Conservation (phyloP, 2,113 vertebrate genomes). For the Sigmodon hispidus region DNA sequence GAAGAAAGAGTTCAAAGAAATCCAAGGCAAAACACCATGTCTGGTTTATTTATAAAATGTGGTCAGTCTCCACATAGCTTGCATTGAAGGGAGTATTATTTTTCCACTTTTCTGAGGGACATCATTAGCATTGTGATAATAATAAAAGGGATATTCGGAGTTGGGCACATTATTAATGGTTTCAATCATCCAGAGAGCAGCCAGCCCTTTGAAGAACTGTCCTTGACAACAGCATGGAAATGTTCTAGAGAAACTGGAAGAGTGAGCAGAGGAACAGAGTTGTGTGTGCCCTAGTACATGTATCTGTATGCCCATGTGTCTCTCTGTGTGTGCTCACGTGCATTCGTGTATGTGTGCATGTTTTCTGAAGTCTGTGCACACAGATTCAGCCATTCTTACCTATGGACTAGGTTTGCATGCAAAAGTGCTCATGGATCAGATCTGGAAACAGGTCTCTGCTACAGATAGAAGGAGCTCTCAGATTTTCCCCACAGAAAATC, state of each 20-base stretch:
- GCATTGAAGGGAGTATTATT: background rate
- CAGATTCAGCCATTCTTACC: background rate
- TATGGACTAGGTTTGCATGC: background rate
- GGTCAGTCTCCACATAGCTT: constrained; percentile 39
- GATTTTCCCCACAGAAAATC: background rate
- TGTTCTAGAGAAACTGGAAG: background rate
- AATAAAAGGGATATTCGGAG: constrained; percentile 57
- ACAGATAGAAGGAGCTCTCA: background rate
- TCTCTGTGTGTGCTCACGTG: background rate
- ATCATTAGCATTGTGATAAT: constrained; percentile 69
- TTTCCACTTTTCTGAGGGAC: constrained; percentile 56
- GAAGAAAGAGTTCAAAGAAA: constrained; percentile 56
- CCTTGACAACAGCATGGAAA: background rate
- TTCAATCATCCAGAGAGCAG: constrained; percentile 68
- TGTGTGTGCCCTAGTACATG: background rate
- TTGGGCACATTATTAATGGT: constrained; percentile 73
- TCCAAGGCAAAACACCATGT: constrained; percentile 39
- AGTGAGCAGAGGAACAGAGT: background rate
- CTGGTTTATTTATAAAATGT: constrained; percentile 55
- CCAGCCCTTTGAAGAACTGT: constrained; percentile 46
- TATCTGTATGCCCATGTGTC: background rate
- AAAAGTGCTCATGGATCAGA: background rate
- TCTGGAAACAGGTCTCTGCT: background rate
- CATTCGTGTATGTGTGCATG: background rate
- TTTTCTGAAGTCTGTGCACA: background rate